A percentile compares a stretch with the other conserved stretches of the same genome.
phyloP scores from a whole-genome alignment of 2,888 invertebrate genomes.

The Synanthedon vespiformis region DNA sequence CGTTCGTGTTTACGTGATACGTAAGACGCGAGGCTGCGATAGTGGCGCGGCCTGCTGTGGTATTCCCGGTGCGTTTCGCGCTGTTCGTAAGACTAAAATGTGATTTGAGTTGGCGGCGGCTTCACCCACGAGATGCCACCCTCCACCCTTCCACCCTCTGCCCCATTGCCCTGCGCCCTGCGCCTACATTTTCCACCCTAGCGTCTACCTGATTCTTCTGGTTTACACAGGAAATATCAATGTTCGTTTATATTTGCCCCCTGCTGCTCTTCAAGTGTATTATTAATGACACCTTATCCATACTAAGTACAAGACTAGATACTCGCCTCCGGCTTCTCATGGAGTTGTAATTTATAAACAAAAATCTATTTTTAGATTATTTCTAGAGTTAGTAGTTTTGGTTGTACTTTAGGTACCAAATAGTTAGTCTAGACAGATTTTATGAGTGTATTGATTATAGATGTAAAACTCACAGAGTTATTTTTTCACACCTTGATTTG shows the following conservation, averaged over 20 bases:
- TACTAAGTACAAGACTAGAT: too few species aligned
- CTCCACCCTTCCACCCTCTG: slow-evolving; percentile 30
- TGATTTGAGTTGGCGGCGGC: slow-evolving; percentile 35
- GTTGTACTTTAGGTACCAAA: too few species aligned
- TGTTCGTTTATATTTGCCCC: neutral
- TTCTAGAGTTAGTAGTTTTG: too few species aligned
- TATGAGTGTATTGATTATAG: too few species aligned
- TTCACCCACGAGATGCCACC: slow-evolving; percentile 36
- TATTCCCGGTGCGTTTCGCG: slow-evolving; percentile 35
- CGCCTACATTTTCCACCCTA: slow-evolving; percentile 13
- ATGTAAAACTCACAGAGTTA: too few species aligned
- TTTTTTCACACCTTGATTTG: too few species aligned
- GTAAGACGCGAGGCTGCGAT: slow-evolving; percentile 20
- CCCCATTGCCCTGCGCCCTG: slow-evolving; percentile 27
- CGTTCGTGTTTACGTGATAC: slow-evolving; percentile 13
- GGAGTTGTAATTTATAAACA: too few species aligned
- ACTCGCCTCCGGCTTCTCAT: too few species aligned
- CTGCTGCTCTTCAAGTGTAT: too few species aligned
- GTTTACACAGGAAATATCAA: neutral
- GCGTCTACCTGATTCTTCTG: neutral
- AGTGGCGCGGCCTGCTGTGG: slow-evolving; percentile 13
- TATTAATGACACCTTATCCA: too few species aligned
- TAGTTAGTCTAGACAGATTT: too few species aligned
- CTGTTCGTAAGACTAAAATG: slow-evolving; percentile 45
- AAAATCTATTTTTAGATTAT: too few species aligned